Evolutionary conservation across 1,140 invertebrate genomes (phyloP).

Genomic region (Zaprionus camerounensis): DNA sequence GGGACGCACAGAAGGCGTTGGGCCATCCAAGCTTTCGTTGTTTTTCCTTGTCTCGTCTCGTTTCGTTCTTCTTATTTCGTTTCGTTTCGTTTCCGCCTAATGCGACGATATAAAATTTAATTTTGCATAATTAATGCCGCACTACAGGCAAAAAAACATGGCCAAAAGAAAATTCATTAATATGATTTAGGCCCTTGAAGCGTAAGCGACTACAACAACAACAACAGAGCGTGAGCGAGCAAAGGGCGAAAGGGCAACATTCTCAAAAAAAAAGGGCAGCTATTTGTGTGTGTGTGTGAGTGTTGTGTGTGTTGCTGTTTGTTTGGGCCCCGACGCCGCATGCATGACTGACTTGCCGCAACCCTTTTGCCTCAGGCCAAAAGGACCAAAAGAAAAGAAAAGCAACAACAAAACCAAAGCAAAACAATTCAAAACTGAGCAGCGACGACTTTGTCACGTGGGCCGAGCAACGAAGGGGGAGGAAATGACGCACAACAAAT

Average conservation of each 20-base stretch:
- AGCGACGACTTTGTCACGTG: conserved; percentile 6
- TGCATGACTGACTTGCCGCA: conserved; percentile 46
- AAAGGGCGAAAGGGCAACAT: conserved; percentile 28
- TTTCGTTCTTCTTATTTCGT: conserved; percentile 26
- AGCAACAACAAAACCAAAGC: neutral
- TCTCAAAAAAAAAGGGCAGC: conserved; percentile 20
- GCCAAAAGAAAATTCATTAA: conserved; percentile 77
- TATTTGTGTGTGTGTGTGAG: conserved; percentile 34
- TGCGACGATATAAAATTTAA: conserved; percentile 81
- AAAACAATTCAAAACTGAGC: conserved; percentile 17
- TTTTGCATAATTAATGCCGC: conserved; percentile 79
- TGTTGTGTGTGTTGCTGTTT: conserved; percentile 16
- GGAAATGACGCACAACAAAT: conserved; percentile 1
- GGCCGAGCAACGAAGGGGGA: neutral
- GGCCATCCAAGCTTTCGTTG: neutral
- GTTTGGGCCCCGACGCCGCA: conserved; percentile 42
- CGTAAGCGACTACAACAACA: conserved; percentile 22
- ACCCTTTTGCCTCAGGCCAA: conserved; percentile 16
- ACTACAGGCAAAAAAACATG: conserved; percentile 55
- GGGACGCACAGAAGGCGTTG: conserved; percentile 14
- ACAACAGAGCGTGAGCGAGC: neutral
- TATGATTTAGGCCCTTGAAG: conserved; percentile 65
- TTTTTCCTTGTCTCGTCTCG: neutral
- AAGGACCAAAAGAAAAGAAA: neutral
- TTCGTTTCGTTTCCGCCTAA: conserved; percentile 50